phyloP scores from a whole-genome alignment of 2,797 vertebrate genomes.

The Phoebastria nigripes region DNA sequence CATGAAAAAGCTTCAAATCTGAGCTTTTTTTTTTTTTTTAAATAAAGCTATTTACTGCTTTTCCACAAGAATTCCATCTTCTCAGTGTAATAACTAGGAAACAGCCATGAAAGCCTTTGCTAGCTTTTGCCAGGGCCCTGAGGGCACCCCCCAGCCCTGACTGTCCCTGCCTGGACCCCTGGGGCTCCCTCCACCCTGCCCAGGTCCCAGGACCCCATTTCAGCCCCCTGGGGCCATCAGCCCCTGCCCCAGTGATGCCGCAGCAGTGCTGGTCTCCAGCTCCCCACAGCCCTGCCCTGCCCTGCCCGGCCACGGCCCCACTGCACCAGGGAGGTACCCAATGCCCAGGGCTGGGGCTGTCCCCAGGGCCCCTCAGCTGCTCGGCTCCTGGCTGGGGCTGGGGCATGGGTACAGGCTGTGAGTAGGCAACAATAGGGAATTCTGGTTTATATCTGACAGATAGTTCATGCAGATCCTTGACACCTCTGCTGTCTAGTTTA shows the following conservation, averaged over 20 bases:
- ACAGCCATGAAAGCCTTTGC: neutral
- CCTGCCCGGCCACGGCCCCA: rapidly evolving
- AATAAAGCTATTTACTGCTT: neutral
- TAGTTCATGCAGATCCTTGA: neutral
- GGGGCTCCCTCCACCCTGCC: no score
- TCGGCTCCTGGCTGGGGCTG: neutral
- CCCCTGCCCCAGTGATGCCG: neutral
- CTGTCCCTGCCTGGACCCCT: neutral
- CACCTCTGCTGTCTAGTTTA: neutral
- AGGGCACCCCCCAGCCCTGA: neutral
- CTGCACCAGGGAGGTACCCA: no score
- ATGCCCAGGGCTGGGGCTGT: neutral
- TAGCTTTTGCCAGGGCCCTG: neutral
- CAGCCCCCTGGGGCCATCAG: neutral
- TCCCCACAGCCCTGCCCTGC: neutral
- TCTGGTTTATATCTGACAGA: neutral
- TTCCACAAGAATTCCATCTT: neutral
- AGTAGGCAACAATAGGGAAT: neutral
- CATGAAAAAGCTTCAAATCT: neutral
- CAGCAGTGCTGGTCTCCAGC: neutral
- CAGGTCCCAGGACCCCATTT: neutral
- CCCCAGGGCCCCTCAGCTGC: neutral
- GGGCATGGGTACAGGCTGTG: neutral
- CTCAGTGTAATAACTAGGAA: neutral
- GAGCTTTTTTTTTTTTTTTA: neutral